Conservation (phyloP, 2,888 invertebrate genomes). For the Piscicola geometra region DNA sequence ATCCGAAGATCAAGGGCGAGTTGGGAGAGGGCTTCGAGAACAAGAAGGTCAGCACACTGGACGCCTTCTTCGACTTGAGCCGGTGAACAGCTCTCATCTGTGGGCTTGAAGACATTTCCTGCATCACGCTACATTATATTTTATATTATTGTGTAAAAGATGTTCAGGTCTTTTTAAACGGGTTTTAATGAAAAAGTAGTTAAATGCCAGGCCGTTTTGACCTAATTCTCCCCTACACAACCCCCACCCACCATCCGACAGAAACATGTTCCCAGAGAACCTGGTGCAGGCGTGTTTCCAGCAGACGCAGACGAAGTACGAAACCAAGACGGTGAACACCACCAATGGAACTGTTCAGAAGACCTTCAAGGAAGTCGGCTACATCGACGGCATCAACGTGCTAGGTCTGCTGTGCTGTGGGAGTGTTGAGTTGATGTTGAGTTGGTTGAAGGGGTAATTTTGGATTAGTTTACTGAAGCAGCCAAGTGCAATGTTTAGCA, state of each 20-base stretch:
- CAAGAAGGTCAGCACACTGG: constrained; percentile 59
- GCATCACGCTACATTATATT: neutral
- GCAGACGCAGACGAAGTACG: constrained; percentile 61
- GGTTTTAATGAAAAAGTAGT: neutral
- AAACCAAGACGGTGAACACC: constrained; percentile 37
- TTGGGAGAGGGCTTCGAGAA: constrained; percentile 45
- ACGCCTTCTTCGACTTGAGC: constrained; percentile 63
- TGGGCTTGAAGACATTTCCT: neutral
- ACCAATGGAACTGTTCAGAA: constrained; percentile 36
- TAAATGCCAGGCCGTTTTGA: neutral
- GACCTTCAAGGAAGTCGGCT: constrained; percentile 37
- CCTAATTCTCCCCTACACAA: too few species aligned
- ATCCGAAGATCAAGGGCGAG: constrained; percentile 44
- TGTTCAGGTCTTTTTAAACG: neutral
- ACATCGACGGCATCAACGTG: constrained; percentile 64
- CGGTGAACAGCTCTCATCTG: too few species aligned
- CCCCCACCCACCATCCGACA: too few species aligned
- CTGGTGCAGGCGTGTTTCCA: constrained; percentile 63
- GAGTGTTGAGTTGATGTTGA: too few species aligned
- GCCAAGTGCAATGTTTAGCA: too few species aligned
- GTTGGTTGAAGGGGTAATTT: too few species aligned
- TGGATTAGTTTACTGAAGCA: too few species aligned
- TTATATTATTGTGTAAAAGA: neutral
- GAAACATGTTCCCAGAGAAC: constrained; percentile 65
- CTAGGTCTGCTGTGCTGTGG: constrained; percentile 60